A percentile compares a stretch with the other conserved stretches of the same genome.
Conservation (phyloP, 2,888 invertebrate species). For the Alviniconcha strummeri region DNA sequence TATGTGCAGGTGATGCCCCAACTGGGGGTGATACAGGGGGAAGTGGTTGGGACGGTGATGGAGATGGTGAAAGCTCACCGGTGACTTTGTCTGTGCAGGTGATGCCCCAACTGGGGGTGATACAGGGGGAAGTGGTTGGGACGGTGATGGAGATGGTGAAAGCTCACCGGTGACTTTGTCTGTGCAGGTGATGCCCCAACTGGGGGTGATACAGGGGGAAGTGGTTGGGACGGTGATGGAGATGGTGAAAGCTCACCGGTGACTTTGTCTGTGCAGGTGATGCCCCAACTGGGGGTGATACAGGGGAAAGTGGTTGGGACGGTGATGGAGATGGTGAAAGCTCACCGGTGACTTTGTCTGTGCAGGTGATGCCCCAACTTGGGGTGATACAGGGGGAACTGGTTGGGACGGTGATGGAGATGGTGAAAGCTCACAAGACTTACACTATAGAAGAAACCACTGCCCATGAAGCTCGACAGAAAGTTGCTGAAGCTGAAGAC, state of each 20-base stretch:
- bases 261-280: too few relatives aligned
- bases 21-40: background rate
- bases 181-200: too few relatives aligned
- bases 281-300: too few relatives aligned
- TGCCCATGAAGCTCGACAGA: conserved; percentile 95
- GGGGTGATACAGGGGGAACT: conserved; percentile 67
- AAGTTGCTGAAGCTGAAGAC: conserved; percentile 95
- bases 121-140: background rate
- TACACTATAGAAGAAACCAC: conserved; percentile 97
- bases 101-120: background rate
- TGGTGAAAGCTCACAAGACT: conserved; percentile 94
- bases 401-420: conserved; percentile 80
- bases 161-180: background rate
- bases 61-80: too few relatives aligned
- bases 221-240: background rate
- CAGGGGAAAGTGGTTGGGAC: conserved; percentile 67
- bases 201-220: background rate
- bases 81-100: background rate
- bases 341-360: conserved; percentile 76
- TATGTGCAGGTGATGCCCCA: background rate
- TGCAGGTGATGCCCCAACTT: conserved; percentile 69
- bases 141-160: background rate
- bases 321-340: conserved; percentile 91
- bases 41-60: too few relatives aligned
- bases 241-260: too few relatives aligned